These are phyloP conservation scores for Thunnus thynnus DNA, from an alignment of 2,113 vertebrate species.

Conservation along the genomic window DNA sequence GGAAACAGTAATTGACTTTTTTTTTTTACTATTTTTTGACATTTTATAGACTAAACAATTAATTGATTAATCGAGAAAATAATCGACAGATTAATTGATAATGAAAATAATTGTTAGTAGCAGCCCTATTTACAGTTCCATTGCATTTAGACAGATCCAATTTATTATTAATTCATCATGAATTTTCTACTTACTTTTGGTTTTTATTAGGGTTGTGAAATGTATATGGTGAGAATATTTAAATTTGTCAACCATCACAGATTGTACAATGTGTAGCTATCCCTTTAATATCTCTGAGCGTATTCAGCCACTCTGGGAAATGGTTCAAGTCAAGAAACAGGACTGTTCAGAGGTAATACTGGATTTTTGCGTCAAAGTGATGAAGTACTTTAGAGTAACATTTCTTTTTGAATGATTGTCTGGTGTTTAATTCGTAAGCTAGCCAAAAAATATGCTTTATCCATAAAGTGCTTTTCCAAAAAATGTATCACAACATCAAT, in stretches of 20 bases:
- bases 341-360: too few relatives aligned
- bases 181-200: background rate
- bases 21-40: too few relatives aligned
- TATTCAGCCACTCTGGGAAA: background rate
- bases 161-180: background rate
- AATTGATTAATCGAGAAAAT: too few relatives aligned
- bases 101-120: too few relatives aligned
- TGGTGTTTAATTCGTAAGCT: background rate
- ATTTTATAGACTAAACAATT: too few relatives aligned
- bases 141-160: constrained; percentile 2
- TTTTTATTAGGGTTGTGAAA: background rate
- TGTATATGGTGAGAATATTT: background rate
- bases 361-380: background rate
- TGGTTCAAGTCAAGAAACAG: background rate
- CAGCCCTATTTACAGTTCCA: background rate
- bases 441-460: background rate
- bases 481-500: background rate
- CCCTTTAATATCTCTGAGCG: background rate
- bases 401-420: background rate
- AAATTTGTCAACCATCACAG: background rate
- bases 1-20: too few relatives aligned
- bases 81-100: too few relatives aligned
- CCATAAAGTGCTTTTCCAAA: background rate
- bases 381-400: background rate
- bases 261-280: background rate